These are phyloP conservation scores for Synanthedon myopaeformis DNA, from an alignment of 2,888 invertebrate genomes.

Conservation along the genomic window DNA sequence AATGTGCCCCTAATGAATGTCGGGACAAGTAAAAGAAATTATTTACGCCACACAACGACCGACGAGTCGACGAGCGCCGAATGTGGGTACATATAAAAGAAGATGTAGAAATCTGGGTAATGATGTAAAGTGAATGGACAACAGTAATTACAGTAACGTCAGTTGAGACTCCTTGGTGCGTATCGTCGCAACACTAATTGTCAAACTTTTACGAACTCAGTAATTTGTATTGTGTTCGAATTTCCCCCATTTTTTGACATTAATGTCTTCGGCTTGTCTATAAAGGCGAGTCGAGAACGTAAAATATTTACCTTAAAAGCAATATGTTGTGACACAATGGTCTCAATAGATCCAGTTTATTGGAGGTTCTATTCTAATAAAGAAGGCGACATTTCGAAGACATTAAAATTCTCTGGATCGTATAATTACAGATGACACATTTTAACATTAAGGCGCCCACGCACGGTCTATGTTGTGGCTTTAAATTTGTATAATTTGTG, in stretches of 20 bases:
- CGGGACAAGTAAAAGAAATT: slow-evolving; percentile 50
- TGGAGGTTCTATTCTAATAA: slow-evolving; percentile 58
- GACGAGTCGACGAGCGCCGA: slow-evolving; percentile 15
- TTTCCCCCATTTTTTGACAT: slow-evolving; percentile 10
- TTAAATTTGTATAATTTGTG: slow-evolving; percentile 69
- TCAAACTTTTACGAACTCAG: slow-evolving; percentile 27
- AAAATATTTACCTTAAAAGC: slow-evolving; percentile 34
- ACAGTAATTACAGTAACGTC: slow-evolving; percentile 50
- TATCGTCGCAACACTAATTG: slow-evolving; percentile 54
- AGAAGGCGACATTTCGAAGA: slow-evolving; percentile 62
- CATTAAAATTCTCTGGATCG: slow-evolving; percentile 65
- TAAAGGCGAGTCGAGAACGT: slow-evolving; percentile 6
- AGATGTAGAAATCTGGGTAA: slow-evolving; percentile 60
- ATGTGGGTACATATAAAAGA: slow-evolving; percentile 48
- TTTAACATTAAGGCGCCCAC: slow-evolving; percentile 67
- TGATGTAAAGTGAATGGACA: slow-evolving; percentile 64
- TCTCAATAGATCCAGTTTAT: slow-evolving; percentile 46
- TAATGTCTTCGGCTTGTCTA: slow-evolving; percentile 10
- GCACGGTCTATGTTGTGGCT: slow-evolving; percentile 61
- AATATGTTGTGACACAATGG: slow-evolving; percentile 51
- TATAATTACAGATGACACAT: slow-evolving; percentile 70
- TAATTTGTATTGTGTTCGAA: slow-evolving; percentile 9
- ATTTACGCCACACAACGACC: slow-evolving; percentile 57
- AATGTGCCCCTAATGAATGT: slow-evolving; percentile 56
- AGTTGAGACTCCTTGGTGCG: slow-evolving; percentile 46